phyloP scores from a whole-genome alignment of 1,140 invertebrate genomes.

The Asbolus verrucosus region DNA sequence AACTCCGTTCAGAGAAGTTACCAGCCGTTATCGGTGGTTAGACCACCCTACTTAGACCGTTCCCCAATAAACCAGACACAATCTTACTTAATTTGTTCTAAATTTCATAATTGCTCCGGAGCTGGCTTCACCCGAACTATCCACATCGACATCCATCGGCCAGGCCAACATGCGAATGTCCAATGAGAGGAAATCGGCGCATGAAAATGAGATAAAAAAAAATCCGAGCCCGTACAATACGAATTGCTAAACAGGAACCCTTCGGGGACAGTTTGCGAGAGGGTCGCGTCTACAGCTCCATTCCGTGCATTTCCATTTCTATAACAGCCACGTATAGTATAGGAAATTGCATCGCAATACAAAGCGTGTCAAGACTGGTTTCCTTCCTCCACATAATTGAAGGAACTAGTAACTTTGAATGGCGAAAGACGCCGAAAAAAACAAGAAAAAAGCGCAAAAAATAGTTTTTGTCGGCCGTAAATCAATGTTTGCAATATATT shows the following conservation, averaged over 20 bases:
- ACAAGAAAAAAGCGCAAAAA: constrained; percentile 13
- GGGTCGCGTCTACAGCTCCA: no score
- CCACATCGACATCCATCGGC: neutral
- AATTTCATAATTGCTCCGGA: constrained; percentile 30
- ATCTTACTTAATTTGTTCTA: constrained; percentile 42
- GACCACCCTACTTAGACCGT: constrained; percentile 22
- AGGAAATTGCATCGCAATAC: constrained; percentile 35
- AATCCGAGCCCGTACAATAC: neutral
- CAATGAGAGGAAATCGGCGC: no score
- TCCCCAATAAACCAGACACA: constrained; percentile 33
- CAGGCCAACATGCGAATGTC: no score
- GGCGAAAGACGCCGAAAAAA: neutral
- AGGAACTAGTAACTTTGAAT: constrained; percentile 26
- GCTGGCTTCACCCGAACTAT: neutral
- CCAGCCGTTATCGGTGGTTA: constrained; percentile 39
- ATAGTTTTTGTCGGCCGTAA: constrained; percentile 22
- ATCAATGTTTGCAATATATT: constrained; percentile 28
- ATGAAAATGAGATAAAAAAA: constrained; percentile 10
- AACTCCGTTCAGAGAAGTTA: constrained; percentile 38
- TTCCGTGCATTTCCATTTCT: constrained; percentile 24
- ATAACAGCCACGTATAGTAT: constrained; percentile 33
- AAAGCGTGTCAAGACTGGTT: constrained; percentile 33
- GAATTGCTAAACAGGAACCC: constrained; percentile 6
- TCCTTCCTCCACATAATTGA: constrained; percentile 34
- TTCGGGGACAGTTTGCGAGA: constrained; percentile 3